Evolutionary conservation across 1,140 invertebrate species (phyloP).

Genomic region (Contarinia nasturtii): DNA sequence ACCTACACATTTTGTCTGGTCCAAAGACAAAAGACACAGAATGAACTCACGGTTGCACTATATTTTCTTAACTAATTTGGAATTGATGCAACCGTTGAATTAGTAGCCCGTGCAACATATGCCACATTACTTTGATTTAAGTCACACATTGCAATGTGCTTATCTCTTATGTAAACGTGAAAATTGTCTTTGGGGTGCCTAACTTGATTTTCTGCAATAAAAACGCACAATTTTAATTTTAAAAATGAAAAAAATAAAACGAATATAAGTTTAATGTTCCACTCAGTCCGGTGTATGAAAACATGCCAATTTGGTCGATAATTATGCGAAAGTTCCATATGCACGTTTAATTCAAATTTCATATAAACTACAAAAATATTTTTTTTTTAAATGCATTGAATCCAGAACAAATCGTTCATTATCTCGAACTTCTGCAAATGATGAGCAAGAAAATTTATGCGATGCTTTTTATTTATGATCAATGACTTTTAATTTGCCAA

Average conservation of each 20-base stretch:
- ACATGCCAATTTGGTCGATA: constrained; percentile 85
- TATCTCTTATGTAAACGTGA: constrained; percentile 73
- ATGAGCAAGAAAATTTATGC: too few species aligned
- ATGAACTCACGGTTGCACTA: too few species aligned
- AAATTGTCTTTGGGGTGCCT: constrained; percentile 52
- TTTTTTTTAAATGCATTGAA: too few species aligned
- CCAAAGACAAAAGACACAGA: too few species aligned
- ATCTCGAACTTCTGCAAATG: too few species aligned
- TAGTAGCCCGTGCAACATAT: constrained; percentile 68
- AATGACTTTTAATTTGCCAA: too few species aligned
- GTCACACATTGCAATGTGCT: constrained; percentile 82
- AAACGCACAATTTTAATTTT: neutral
- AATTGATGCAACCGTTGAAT: constrained; percentile 44
- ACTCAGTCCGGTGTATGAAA: constrained; percentile 79
- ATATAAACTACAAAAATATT: too few species aligned
- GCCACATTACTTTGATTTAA: constrained; percentile 66
- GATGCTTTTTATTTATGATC: too few species aligned
- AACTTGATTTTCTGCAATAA: constrained; percentile 12
- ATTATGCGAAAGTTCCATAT: constrained; percentile 29
- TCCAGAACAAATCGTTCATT: too few species aligned
- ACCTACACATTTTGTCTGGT: too few species aligned
- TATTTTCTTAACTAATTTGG: too few species aligned
- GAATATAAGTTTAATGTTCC: constrained; percentile 30
- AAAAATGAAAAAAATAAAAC: neutral
- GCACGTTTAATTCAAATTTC: too few species aligned